A percentile compares a stretch with the other conserved stretches of the same genome.
These are phyloP conservation scores for Montifringilla adamsi DNA, from an alignment of 2,113 vertebrate genomes.

Conservation along the genomic window DNA sequence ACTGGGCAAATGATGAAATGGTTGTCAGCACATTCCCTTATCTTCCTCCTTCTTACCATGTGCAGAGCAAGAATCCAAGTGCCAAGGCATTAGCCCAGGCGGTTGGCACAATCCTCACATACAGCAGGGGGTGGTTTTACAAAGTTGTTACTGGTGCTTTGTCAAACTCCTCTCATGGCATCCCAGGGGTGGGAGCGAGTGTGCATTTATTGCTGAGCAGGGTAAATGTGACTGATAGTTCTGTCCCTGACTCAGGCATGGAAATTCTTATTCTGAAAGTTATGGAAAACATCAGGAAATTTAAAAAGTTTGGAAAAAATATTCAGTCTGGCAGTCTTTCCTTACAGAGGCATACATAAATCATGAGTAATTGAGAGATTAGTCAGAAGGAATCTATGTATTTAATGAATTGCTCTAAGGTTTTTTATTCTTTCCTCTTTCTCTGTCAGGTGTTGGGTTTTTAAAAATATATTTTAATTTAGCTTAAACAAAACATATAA, in stretches of 20 bases:
- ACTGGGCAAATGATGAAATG: background rate
- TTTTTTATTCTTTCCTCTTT: background rate
- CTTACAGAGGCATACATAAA: background rate
- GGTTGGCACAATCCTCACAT: rapidly evolving
- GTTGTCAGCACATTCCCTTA: constrained; percentile 9
- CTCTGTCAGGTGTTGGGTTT: background rate
- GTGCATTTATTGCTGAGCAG: background rate
- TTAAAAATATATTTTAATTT: background rate
- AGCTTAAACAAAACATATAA: background rate
- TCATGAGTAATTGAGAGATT: background rate
- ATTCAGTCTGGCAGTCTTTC: background rate
- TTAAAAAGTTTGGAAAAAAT: background rate
- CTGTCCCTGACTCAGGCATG: background rate
- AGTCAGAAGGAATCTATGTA: background rate
- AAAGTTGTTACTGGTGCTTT: background rate
- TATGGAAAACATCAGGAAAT: background rate
- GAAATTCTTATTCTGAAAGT: background rate
- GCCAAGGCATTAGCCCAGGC: background rate
- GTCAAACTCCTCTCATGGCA: background rate
- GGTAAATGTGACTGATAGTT: background rate
- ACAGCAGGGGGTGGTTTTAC: background rate
- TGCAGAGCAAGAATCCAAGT: background rate
- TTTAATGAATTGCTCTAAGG: background rate
- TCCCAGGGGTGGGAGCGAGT: background rate
- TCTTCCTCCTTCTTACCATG: background rate